These are phyloP conservation scores for Acyrthosiphon pisum DNA, from an alignment of 1,140 invertebrate genomes.

Conservation along the genomic window DNA sequence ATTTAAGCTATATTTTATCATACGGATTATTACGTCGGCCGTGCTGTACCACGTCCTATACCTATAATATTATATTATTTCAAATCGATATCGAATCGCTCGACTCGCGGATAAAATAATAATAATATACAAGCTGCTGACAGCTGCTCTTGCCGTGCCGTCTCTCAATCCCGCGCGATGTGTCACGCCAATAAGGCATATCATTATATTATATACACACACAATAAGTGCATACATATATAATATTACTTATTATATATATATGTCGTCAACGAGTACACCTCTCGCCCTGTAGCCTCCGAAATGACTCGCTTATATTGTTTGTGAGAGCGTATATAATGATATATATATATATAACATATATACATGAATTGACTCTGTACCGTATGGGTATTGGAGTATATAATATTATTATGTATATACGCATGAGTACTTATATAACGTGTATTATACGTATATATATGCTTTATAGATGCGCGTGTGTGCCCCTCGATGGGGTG, in stretches of 20 bases:
- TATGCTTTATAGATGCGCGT: background rate
- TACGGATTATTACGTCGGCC: background rate
- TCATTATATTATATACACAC: background rate
- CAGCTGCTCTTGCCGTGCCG: slow-evolving; percentile 33
- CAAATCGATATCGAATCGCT: background rate
- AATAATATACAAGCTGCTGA: background rate
- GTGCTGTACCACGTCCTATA: background rate
- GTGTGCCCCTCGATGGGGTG: background rate
- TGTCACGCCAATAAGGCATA: slow-evolving; percentile 40
- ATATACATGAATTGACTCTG: background rate
- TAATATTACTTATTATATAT: background rate
- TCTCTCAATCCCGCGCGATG: slow-evolving; percentile 2
- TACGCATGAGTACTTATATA: background rate
- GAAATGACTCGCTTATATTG: background rate
- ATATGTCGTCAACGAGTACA: background rate
- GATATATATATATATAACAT: background rate
- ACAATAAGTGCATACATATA: background rate
- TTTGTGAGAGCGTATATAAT: background rate
- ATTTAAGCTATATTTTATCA: background rate
- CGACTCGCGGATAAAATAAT: background rate
- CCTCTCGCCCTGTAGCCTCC: background rate
- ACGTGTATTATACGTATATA: background rate
- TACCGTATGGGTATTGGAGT: background rate
- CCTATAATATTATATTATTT: background rate
- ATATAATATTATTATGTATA: background rate